phyloP scores from a whole-genome alignment of 2,888 invertebrate species.

The Synergus laeviventris region DNA sequence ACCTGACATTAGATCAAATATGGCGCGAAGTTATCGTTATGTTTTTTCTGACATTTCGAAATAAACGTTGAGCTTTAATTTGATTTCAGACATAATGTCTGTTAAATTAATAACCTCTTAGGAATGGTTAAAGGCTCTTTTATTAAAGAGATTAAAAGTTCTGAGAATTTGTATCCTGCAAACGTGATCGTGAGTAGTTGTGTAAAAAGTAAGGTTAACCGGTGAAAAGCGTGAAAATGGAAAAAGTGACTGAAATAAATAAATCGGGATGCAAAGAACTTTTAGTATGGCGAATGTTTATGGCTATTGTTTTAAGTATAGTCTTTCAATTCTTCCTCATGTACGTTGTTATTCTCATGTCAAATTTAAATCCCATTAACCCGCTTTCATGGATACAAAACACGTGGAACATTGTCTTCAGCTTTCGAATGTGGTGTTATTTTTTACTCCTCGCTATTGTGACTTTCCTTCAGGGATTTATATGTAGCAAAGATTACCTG shows the following conservation, averaged over 20 bases:
- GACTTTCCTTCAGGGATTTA: constrained; percentile 84
- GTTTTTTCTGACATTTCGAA: neutral
- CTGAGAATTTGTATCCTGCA: neutral
- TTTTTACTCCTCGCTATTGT: constrained; percentile 81
- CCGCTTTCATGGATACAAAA: constrained; percentile 82
- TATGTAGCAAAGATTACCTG: constrained; percentile 84
- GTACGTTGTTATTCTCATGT: constrained; percentile 68
- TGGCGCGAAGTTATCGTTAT: neutral
- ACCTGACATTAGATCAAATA: neutral
- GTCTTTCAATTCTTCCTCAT: constrained; percentile 70
- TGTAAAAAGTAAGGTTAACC: constrained; percentile 34
- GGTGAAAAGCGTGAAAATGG: constrained; percentile 32
- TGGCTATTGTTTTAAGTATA: constrained; percentile 81
- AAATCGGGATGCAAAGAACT: constrained; percentile 77
- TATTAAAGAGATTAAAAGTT: neutral
- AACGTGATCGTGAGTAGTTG: neutral
- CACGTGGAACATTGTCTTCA: constrained; percentile 79
- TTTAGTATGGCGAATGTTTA: constrained; percentile 79
- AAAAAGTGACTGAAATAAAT: constrained; percentile 23
- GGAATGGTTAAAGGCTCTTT: neutral
- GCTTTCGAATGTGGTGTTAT: constrained; percentile 82
- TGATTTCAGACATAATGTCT: neutral
- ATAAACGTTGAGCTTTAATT: neutral
- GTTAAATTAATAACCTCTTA: neutral
- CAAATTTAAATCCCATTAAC: constrained; percentile 82